Conservation (phyloP, 2,113 vertebrate genomes). For the Silurus meridionalis region DNA sequence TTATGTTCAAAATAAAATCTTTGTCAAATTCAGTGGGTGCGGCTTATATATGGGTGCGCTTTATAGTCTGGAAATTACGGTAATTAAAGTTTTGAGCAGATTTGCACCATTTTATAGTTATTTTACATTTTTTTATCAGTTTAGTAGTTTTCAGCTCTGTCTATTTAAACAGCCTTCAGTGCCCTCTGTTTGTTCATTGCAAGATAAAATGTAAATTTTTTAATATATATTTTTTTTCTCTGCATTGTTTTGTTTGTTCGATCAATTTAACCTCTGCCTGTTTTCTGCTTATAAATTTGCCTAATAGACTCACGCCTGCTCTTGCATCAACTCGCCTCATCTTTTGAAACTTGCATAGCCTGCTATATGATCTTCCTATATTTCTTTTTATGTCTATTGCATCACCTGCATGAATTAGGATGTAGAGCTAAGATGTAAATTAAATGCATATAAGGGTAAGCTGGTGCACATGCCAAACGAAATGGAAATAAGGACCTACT, state of each 20-base stretch:
- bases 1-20: too few relatives aligned
- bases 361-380: background rate
- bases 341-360: background rate
- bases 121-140: background rate
- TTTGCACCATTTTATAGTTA: too few relatives aligned
- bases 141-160: background rate
- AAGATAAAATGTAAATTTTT: background rate
- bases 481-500: background rate
- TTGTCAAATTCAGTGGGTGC: too few relatives aligned
- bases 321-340: background rate
- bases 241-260: background rate
- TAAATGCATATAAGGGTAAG: background rate
- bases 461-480: background rate
- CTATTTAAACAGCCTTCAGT: background rate
- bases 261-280: background rate
- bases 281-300: background rate
- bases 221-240: background rate
- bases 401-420: background rate
- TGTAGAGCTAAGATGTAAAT: background rate
- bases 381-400: background rate
- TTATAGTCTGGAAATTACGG: too few relatives aligned
- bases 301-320: background rate
- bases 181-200: background rate
- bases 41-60: too few relatives aligned
- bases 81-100: too few relatives aligned